Conservation (phyloP, 2,113 vertebrate genomes). For the Regulus satrapa region DNA sequence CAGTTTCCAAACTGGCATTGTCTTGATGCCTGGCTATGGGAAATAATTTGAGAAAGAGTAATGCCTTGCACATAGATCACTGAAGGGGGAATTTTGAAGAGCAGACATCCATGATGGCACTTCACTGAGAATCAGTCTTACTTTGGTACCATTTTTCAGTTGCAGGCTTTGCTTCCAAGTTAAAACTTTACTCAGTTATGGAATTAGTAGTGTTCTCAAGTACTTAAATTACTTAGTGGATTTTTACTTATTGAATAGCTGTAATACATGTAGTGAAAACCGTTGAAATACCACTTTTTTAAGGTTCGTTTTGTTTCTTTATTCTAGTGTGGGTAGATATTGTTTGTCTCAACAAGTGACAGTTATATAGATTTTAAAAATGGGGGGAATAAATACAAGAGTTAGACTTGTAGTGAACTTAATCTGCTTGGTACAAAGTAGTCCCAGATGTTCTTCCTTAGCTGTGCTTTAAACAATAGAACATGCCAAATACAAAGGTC, state of each 20-base stretch:
- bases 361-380: background rate
- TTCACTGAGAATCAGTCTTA: background rate
- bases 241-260: background rate
- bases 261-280: background rate
- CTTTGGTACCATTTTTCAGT: background rate
- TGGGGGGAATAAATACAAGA: background rate
- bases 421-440: background rate
- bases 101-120: background rate
- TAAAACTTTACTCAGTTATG: background rate
- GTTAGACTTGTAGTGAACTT: background rate
- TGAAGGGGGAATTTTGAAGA: background rate
- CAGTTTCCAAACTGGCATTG: background rate
- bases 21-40: background rate
- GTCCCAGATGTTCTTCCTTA: conserved; percentile 14
- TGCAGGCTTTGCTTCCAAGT: background rate
- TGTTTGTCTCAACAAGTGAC: background rate
- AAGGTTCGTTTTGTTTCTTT: background rate
- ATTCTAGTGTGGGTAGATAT: background rate
- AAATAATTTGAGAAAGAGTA: background rate
- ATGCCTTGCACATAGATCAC: background rate
- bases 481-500: background rate
- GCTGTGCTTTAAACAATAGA: conserved; percentile 13
- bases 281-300: background rate
- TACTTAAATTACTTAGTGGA: background rate
- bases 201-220: background rate